Conservation (phyloP, 2,797 vertebrate genomes). For the Notoglanidium macrostoma region DNA sequence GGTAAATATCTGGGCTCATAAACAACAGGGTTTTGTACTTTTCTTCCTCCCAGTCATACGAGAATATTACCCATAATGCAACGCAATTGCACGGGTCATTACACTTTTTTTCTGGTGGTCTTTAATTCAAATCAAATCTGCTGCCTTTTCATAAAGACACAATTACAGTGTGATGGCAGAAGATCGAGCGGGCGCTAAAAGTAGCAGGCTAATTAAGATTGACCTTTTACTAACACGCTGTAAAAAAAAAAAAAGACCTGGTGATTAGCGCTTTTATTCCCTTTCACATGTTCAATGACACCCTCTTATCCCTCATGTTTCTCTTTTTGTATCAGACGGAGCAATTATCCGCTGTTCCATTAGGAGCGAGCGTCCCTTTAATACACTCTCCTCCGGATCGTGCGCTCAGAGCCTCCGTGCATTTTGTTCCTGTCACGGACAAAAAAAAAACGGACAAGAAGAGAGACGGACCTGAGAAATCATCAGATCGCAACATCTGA, state of each 20-base stretch:
- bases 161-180: constrained; percentile 50
- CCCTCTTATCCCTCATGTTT: constrained; percentile 52
- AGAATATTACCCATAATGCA: constrained; percentile 54
- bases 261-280: constrained; percentile 60
- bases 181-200: constrained; percentile 53
- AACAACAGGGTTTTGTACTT: constrained; percentile 37
- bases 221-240: constrained; percentile 54
- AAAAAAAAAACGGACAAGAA: constrained; percentile 15
- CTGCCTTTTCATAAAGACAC: constrained; percentile 56
- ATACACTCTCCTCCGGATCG: constrained; percentile 63
- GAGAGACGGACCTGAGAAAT: constrained; percentile 50
- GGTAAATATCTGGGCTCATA: constrained; percentile 20
- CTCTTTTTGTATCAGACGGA: constrained; percentile 51
- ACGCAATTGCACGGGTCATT: constrained; percentile 50
- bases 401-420: constrained; percentile 36
- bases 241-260: constrained; percentile 53
- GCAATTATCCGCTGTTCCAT: constrained; percentile 60
- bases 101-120: constrained; percentile 42
- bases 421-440: constrained; percentile 45
- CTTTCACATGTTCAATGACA: constrained; percentile 52
- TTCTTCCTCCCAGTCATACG: not conserved
- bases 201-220: constrained; percentile 60
- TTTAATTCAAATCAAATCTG: constrained; percentile 60
- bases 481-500: constrained; percentile 53
- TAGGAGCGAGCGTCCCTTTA: constrained; percentile 44